Percentiles rank a stretch among this genome's conserved stretches.
phyloP scores from a whole-genome alignment of 1,140 invertebrate species.

The Saccostrea glomerata region DNA sequence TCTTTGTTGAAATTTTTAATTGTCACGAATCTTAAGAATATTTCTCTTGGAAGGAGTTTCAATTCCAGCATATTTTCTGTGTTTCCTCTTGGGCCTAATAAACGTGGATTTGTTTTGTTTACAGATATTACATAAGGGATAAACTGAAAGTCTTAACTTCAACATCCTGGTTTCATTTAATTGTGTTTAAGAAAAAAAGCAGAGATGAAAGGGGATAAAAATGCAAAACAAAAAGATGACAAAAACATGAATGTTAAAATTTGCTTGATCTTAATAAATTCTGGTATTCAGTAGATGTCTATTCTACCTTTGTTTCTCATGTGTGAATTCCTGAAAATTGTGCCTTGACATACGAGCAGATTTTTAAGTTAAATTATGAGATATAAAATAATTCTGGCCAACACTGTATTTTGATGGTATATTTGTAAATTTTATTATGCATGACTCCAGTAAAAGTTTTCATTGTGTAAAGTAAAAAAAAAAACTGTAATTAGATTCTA shows the following conservation, averaged over 20 bases:
- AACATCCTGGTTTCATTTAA: neutral
- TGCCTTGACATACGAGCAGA: neutral
- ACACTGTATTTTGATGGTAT: neutral
- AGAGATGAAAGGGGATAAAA: neutral
- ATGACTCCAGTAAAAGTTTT: neutral
- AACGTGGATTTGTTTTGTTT: slow-evolving; percentile 20
- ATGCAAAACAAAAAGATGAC: too few species aligned
- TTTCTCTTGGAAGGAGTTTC: neutral
- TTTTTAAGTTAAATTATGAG: neutral
- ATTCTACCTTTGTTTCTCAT: neutral
- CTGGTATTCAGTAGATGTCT: neutral
- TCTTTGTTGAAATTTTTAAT: neutral
- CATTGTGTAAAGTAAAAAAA: neutral
- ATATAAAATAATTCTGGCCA: neutral
- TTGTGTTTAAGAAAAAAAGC: neutral
- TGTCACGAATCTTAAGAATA: too few species aligned
- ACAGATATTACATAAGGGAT: neutral
- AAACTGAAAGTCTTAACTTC: neutral
- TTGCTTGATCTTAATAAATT: neutral
- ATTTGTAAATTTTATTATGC: neutral
- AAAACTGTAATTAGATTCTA: neutral
- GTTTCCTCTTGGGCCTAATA: neutral
- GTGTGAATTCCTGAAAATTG: neutral
- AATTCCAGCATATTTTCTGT: neutral
- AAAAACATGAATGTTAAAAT: neutral